These are phyloP conservation scores for Panzeria rudis DNA, from an alignment of 2,888 invertebrate species.

Conservation along the genomic window DNA sequence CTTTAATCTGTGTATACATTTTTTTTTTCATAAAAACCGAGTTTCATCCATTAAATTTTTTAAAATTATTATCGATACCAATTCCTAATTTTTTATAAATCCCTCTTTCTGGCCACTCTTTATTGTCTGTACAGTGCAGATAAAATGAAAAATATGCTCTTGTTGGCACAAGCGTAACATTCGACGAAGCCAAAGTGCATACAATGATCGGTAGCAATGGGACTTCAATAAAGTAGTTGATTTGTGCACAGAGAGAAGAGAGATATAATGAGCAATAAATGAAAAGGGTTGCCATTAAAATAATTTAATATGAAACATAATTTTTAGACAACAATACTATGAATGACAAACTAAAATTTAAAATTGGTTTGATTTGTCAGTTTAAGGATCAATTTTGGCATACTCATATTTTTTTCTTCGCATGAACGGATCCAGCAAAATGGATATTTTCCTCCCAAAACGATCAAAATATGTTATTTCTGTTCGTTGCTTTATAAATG, in stretches of 20 bases:
- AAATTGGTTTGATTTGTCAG: too few species aligned
- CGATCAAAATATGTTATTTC: too few species aligned
- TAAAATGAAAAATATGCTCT: constrained; percentile 51
- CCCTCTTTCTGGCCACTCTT: constrained; percentile 37
- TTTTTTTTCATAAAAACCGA: too few species aligned
- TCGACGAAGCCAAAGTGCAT: constrained; percentile 67
- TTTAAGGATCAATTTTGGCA: too few species aligned
- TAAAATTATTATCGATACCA: not conserved
- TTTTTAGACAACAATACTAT: too few species aligned
- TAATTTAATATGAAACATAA: not conserved
- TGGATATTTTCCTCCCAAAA: too few species aligned
- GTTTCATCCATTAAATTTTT: too few species aligned
- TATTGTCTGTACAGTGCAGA: not conserved
- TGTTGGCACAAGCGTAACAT: constrained; percentile 75
- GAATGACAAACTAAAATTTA: too few species aligned
- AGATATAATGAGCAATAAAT: constrained; percentile 45
- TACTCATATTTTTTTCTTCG: too few species aligned
- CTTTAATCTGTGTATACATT: too few species aligned
- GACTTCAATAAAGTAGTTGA: constrained; percentile 70
- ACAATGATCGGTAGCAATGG: constrained; percentile 69
- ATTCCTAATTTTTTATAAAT: not conserved
- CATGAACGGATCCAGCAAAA: too few species aligned
- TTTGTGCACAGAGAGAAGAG: constrained; percentile 63
- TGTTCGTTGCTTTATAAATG: too few species aligned
- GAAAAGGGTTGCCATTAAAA: constrained; percentile 61